Evolutionary conservation across 2,888 invertebrate species (phyloP).

Genomic region (Coenonympha glycerion): DNA sequence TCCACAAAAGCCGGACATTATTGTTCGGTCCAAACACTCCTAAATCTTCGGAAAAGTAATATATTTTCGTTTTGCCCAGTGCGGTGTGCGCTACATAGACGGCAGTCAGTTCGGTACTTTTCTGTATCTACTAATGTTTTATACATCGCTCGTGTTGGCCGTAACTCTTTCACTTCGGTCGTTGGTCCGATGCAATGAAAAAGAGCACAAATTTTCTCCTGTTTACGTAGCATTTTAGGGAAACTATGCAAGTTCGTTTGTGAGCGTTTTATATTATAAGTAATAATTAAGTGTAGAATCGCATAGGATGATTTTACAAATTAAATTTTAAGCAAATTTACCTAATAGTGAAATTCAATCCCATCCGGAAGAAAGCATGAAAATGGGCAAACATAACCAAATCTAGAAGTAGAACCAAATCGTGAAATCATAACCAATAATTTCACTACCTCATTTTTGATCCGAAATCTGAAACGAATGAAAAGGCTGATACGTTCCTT

Average conservation of each 20-base stretch:
- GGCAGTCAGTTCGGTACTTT: constrained; percentile 64
- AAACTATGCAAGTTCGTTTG: constrained; percentile 49
- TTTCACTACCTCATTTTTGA: no score
- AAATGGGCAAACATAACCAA: no score
- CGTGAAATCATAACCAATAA: no score
- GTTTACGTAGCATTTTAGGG: constrained; percentile 49
- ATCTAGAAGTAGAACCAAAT: no score
- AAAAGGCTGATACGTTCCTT: no score
- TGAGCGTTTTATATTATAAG: constrained; percentile 52
- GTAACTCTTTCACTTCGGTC: constrained; percentile 38
- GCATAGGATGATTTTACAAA: no score
- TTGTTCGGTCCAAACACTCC: constrained; percentile 78
- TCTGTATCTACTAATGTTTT: constrained; percentile 71
- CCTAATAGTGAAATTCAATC: no score
- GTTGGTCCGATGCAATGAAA: constrained; percentile 43
- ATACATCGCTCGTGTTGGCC: constrained; percentile 57
- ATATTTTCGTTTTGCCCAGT: constrained; percentile 77
- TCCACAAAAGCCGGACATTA: constrained; percentile 78
- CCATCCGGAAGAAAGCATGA: no score
- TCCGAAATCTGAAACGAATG: no score
- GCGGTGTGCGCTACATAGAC: constrained; percentile 65
- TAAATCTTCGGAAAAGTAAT: constrained; percentile 77
- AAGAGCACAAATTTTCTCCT: constrained; percentile 45
- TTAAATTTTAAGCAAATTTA: no score
- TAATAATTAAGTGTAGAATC: constrained; percentile 43